Base-by-base conservation (phyloP, 2,888 invertebrate genomes). In the Macaria notata region DNA sequence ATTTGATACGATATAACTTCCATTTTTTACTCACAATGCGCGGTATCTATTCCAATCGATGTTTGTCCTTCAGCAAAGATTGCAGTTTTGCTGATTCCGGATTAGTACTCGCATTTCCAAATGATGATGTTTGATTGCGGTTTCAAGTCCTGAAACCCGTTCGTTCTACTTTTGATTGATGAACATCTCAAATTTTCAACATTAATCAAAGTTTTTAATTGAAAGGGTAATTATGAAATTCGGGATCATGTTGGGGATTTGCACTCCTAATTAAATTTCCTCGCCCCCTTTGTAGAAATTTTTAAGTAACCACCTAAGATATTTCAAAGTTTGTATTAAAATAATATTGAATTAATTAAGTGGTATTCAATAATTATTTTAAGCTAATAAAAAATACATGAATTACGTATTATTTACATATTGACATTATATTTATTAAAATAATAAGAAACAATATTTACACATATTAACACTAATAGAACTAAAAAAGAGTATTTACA, bases 41-140 rank as follows among this genome's bases (percentile, higher is more conserved):
- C 19, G 19, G 19, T 19, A 19, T 19, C 19, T 19, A 19, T 19
- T 19, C 19, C 19, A 19, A 19, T 19, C 19, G 19, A 19, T 19
- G 19, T 19, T 19, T 19, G 19, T 19, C 19, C 19, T 19, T 19
- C 19, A 43, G 19, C 39, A 54, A 39, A 50, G 58, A 58, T 57
- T 52, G 61, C 63, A 54, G 58, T 69, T 69, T 49, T 50, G 49
- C 57, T 63, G 56, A 56, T 58, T 38, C 31, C 38, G 50, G 53
- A 56, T 49, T 54, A 54, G 48, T 54, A 54, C 60, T 36, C 33
- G 33, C 7, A 36, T 36, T 49, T 60, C 45, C 31, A 46, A 38
- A 46, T 49, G 53, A 56, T 54, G 56, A 56, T 31, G 50, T 46
- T 51, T 36, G 52, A 52, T 63, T 42, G 53, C 30, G 45, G 29